A percentile compares a stretch with the other conserved stretches of the same genome.
Conservation (phyloP, 2,888 invertebrate genomes). For the Sarcophaga caerulescens region DNA sequence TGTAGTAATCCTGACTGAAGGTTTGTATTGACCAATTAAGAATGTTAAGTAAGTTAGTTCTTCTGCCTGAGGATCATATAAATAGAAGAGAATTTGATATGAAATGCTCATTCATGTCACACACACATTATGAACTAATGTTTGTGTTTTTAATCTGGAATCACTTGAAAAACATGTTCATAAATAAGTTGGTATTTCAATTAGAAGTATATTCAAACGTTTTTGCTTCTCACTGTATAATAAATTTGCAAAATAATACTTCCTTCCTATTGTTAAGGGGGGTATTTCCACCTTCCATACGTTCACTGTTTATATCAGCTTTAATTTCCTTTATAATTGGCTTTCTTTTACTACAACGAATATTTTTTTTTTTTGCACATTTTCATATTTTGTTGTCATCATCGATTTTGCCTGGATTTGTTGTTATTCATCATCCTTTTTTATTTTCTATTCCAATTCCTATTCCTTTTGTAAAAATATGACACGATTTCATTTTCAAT, state of each 20-base stretch:
- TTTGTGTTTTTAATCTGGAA: too few relatives aligned
- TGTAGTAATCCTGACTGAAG: too few relatives aligned
- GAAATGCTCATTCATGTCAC: too few relatives aligned
- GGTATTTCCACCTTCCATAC: too few relatives aligned
- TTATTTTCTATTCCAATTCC: background rate
- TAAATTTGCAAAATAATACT: background rate
- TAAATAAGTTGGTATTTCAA: too few relatives aligned
- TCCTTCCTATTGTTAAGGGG: background rate
- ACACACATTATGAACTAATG: too few relatives aligned
- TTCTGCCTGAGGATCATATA: too few relatives aligned
- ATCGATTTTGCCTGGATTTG: slow-evolving; percentile 49
- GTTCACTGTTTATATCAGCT: background rate
- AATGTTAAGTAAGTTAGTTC: too few relatives aligned
- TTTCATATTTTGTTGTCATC: slow-evolving; percentile 51
- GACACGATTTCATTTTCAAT: slow-evolving; percentile 56
- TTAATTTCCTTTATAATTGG: slow-evolving; percentile 61
- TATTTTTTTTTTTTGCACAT: slow-evolving; percentile 38
- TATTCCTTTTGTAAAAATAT: slow-evolving; percentile 46
- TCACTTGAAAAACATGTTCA: too few relatives aligned
- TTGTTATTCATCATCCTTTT: background rate
- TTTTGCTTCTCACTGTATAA: slow-evolving; percentile 21
- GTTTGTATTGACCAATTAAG: too few relatives aligned
- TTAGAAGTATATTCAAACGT: background rate
- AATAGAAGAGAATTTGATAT: too few relatives aligned
- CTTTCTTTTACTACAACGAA: slow-evolving; percentile 50